Evolutionary conservation across 2,113 vertebrate species (phyloP).

Genomic region (Ahaetulla prasina): DNA sequence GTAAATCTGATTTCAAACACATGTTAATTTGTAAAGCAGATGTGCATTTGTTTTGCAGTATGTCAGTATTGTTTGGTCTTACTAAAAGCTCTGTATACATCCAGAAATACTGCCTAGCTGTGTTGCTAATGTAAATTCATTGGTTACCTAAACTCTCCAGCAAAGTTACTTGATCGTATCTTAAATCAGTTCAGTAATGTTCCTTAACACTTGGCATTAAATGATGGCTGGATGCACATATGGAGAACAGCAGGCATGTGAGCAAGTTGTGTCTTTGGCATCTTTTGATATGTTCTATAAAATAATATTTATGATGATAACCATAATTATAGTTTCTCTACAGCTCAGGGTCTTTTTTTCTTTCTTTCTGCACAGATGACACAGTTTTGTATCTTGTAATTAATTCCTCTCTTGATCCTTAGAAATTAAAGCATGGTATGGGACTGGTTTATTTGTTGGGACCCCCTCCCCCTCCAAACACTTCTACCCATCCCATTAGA

Average conservation of each 20-base stretch:
- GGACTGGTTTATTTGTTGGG: background rate
- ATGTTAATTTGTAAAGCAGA: slow-evolving; percentile 14
- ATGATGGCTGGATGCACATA: background rate
- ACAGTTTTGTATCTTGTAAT: background rate
- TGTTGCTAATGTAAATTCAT: background rate
- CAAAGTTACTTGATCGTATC: background rate
- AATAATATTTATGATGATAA: background rate
- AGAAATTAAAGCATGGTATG: background rate
- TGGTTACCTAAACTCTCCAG: background rate
- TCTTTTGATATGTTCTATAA: background rate
- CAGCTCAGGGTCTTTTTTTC: background rate
- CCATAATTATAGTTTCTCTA: background rate
- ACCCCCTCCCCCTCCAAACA: background rate
- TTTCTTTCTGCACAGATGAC: background rate
- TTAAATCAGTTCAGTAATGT: background rate
- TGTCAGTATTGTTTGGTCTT: background rate
- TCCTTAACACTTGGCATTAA: background rate
- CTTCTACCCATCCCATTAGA: background rate
- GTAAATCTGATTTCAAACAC: background rate
- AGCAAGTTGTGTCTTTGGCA: background rate
- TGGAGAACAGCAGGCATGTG: background rate
- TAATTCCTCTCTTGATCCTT: background rate
- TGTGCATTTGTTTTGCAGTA: background rate
- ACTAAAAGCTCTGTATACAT: background rate
- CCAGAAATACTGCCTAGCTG: background rate